Base-by-base conservation (phyloP, 1,140 invertebrate genomes). In the Papilio xuthus region DNA sequence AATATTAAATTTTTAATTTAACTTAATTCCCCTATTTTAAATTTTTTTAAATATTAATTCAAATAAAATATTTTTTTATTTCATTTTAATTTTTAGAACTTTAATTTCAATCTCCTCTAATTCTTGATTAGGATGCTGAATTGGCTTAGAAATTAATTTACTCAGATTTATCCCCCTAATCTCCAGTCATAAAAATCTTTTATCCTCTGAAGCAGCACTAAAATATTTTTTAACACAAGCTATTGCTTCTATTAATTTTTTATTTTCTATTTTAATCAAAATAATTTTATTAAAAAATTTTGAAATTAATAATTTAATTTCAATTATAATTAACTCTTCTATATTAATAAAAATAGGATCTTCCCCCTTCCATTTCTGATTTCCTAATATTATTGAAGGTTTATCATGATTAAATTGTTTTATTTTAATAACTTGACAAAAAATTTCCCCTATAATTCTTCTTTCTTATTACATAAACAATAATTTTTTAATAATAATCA, bases 81-180 rank as follows among this genome's bases (percentile, higher is more conserved):
- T 82, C 83, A 88, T 88, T 85, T 83, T 94, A 89, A 87, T 94
- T 84, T 88, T 92, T 83, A 91, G 90, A 82, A 94, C 90, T 37
- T 80, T 95, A 86, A 93, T 95, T 83, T 88, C 92, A 50, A 89
- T 95, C 84, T 94, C 92, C 15, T 87, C 93, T 47, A 92, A 94
- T 83, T 95, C 93, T 67, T 94, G 93, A 88, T 82, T 95, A 82
- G 85, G 89, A 80, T 91, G 92, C 89, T 94, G 92, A 94, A 94
- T 95, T 90, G 93, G 93, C n/a, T 88, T 95, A 91, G 94, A 95
- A 94, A 95, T 94, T 92, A 95, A 95, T 91, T 84, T 95, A 79
- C 83, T 95, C 78, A 90, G 88, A 79, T 93, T 94, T 92, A 95
- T 94, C 56, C 93, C 93, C 67, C 78, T 95, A 82, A 89, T 94